Evolutionary conservation across 2,888 invertebrate genomes (phyloP).

Genomic region (Eueremaeus valkanovi): DNA sequence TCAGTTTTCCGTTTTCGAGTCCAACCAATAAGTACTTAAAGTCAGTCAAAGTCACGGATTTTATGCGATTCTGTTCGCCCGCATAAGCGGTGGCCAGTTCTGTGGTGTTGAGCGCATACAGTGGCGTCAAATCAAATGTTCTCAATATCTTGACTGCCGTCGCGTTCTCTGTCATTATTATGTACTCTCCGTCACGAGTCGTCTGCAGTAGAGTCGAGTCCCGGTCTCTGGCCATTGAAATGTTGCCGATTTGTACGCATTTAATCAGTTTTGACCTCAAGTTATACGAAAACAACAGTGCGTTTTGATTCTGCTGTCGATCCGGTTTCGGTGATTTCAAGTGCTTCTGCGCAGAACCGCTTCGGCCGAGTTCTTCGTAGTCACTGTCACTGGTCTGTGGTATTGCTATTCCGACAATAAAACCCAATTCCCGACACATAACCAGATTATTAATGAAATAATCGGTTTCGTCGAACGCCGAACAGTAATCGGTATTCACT

Average conservation of each 20-base stretch:
- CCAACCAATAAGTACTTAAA: constrained; percentile 94
- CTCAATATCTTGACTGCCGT: constrained; percentile 98
- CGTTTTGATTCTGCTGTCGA: neutral
- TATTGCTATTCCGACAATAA: constrained; percentile 42
- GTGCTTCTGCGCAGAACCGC: constrained; percentile 16
- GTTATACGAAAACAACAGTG: constrained; percentile 42
- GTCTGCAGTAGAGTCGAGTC: constrained; percentile 62
- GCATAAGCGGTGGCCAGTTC: constrained; percentile 34
- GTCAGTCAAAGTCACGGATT: constrained; percentile 48
- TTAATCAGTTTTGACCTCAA: constrained; percentile 40
- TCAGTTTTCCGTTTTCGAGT: constrained; percentile 91
- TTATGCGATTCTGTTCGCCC: constrained; percentile 24
- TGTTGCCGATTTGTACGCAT: constrained; percentile 37
- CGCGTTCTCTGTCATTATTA: constrained; percentile 94
- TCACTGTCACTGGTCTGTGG: constrained; percentile 13
- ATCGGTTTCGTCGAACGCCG: constrained; percentile 28
- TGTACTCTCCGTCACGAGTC: constrained; percentile 96
- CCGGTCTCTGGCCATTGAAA: constrained; percentile 31
- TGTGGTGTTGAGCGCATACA: constrained; percentile 74
- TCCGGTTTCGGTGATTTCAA: constrained; percentile 7
- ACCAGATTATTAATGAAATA: constrained; percentile 41
- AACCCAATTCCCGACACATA: constrained; percentile 43
- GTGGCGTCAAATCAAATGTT: constrained; percentile 89
- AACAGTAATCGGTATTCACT: constrained; percentile 3
- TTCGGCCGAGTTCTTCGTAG: neutral